These are phyloP conservation scores for Archips crataeganus DNA, from an alignment of 2,888 invertebrate genomes.

Conservation along the genomic window DNA sequence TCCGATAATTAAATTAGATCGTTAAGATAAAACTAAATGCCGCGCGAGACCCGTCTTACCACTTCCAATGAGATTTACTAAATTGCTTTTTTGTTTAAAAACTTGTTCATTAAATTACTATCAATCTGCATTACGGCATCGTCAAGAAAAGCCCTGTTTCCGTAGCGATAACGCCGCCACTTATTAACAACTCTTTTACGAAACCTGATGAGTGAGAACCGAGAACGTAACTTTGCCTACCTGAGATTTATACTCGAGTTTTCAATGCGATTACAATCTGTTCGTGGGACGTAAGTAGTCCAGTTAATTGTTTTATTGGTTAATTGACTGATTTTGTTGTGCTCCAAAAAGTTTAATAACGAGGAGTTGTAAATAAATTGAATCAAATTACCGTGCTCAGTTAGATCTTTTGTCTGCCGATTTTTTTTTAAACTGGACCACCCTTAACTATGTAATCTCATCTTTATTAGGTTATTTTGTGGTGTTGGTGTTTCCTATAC, in stretches of 20 bases:
- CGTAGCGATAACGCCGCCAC: not conserved
- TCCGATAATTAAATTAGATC: slow-evolving; percentile 71
- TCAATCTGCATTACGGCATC: slow-evolving; percentile 11
- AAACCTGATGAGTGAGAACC: not conserved
- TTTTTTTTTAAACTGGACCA: slow-evolving; percentile 2
- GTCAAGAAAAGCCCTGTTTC: not conserved
- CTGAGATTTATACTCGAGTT: not conserved
- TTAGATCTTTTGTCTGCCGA: not conserved
- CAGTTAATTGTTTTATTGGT: not conserved
- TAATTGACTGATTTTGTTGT: not conserved
- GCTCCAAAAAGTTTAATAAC: not conserved
- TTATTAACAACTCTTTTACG: slow-evolving; percentile 4
- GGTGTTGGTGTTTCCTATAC: not conserved
- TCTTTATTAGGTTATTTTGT: not conserved
- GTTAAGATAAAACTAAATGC: slow-evolving; percentile 75
- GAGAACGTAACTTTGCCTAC: not conserved
- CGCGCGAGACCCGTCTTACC: slow-evolving; percentile 59
- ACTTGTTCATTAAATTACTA: slow-evolving; percentile 29
- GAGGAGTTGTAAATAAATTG: not conserved
- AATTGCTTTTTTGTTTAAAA: slow-evolving; percentile 29
- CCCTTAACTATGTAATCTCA: not conserved
- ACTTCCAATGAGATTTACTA: slow-evolving; percentile 37
- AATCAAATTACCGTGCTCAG: not conserved
- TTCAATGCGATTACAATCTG: slow-evolving; percentile 1
- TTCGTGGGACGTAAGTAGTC: not conserved